phyloP scores from a whole-genome alignment of 2,888 invertebrate genomes.

The Hydrotaea diabolus region DNA sequence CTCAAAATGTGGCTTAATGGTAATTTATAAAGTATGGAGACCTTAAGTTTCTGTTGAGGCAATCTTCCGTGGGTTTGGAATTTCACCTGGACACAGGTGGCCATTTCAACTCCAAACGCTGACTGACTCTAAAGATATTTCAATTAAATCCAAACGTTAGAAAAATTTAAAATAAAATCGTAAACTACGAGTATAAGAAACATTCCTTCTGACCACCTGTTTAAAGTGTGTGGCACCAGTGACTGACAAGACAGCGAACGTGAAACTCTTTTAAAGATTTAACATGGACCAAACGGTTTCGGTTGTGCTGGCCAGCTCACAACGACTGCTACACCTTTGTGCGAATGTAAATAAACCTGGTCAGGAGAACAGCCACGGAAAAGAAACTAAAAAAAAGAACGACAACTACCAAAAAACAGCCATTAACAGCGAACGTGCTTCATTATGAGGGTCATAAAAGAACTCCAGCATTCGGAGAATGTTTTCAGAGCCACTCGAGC shows the following conservation, averaged over 20 bases:
- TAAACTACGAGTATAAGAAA: too few species aligned
- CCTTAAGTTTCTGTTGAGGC: too few species aligned
- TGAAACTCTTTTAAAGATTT: too few species aligned
- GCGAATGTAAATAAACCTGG: constrained; percentile 31
- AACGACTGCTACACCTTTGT: not conserved
- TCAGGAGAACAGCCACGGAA: not conserved
- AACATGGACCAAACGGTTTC: not conserved
- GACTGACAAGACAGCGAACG: not conserved
- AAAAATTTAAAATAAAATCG: not conserved
- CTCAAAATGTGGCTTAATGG: too few species aligned
- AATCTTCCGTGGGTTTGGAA: too few species aligned
- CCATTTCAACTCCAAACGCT: not conserved
- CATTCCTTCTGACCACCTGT: constrained; percentile 33
- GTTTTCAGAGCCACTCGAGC: not conserved
- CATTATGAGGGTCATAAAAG: constrained; percentile 62
- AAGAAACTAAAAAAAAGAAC: not conserved
- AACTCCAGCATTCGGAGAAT: constrained; percentile 36
- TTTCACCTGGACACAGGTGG: not conserved
- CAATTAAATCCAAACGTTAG: not conserved
- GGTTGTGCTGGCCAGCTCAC: not conserved
- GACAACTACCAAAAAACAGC: constrained; percentile 29
- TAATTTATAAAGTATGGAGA: too few species aligned
- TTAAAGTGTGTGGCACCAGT: not conserved
- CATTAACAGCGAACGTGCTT: constrained; percentile 64
- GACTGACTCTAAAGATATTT: not conserved